These are phyloP conservation scores for Pyrgus malvae DNA, from an alignment of 2,888 invertebrate genomes.

Conservation along the genomic window DNA sequence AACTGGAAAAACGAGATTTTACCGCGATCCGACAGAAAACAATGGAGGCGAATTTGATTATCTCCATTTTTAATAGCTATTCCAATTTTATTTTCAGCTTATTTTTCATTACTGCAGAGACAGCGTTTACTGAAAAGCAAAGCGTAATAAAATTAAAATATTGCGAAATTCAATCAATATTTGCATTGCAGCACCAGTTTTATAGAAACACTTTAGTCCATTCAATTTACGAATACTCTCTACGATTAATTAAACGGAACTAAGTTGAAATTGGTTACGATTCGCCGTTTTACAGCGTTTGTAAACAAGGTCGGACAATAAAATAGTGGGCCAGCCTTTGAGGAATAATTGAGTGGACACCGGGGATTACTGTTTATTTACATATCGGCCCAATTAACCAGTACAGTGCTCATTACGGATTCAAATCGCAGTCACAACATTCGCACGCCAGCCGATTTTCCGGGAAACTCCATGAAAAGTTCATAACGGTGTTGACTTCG, in stretches of 20 bases:
- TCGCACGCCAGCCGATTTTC: conserved; percentile 71
- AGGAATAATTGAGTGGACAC: conserved; percentile 59
- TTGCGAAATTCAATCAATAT: neutral
- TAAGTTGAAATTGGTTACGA: conserved; percentile 41
- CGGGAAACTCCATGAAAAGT: conserved; percentile 71
- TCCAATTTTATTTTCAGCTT: conserved; percentile 8
- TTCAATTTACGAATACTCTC: neutral
- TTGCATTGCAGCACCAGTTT: neutral
- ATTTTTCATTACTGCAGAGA: conserved; percentile 13
- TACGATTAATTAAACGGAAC: conserved; percentile 38
- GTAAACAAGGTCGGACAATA: conserved; percentile 61
- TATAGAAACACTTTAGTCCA: neutral
- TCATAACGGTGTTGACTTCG: conserved; percentile 77
- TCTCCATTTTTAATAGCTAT: conserved; percentile 12
- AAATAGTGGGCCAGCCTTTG: conserved; percentile 60
- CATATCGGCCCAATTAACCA: conserved; percentile 75
- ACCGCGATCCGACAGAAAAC: conserved; percentile 18
- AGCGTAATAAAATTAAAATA: neutral
- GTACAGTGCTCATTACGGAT: conserved; percentile 72
- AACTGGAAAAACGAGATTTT: conserved; percentile 27
- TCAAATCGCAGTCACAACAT: conserved; percentile 71
- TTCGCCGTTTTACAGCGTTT: conserved; percentile 40
- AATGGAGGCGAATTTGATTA: conserved; percentile 21
- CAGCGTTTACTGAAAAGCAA: neutral
- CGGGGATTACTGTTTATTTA: conserved; percentile 63